Evolutionary conservation across 2,797 vertebrate genomes (phyloP).

Genomic region (Florisuga fusca): DNA sequence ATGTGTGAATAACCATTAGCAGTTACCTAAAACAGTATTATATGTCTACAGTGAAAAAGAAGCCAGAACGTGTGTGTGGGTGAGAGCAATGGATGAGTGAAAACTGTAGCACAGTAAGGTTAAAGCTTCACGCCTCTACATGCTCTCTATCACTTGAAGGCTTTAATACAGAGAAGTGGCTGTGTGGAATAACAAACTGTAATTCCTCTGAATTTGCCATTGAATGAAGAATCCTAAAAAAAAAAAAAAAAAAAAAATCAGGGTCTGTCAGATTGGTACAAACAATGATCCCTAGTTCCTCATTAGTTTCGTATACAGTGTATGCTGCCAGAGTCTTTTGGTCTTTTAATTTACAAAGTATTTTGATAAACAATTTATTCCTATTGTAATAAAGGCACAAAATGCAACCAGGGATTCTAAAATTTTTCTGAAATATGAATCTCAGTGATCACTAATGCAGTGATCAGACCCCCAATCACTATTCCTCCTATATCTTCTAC

Average conservation of each 20-base stretch:
- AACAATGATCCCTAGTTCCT: background rate
- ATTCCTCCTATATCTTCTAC: background rate
- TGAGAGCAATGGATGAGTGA: background rate
- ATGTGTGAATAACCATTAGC: background rate
- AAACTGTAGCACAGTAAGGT: background rate
- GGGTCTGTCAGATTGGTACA: background rate
- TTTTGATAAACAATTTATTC: constrained; percentile 15
- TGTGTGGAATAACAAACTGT: background rate
- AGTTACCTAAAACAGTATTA: background rate
- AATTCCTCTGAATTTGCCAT: background rate
- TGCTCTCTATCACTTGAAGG: background rate
- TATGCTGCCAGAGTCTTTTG: constrained; percentile 17
- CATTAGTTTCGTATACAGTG: constrained; percentile 3
- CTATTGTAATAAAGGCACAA: background rate
- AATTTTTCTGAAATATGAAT: background rate
- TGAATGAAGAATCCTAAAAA: background rate
- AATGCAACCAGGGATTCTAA: background rate
- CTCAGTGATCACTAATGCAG: fast-evolving
- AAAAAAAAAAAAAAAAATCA: background rate
- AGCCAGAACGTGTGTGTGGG: background rate
- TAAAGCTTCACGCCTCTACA: background rate
- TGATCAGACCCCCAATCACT: background rate
- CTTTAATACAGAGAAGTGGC: background rate
- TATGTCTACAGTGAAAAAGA: background rate
- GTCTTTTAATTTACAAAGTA: constrained; percentile 32